Conservation (phyloP, 2,888 invertebrate species). For the Alloscopus bannaensis region DNA sequence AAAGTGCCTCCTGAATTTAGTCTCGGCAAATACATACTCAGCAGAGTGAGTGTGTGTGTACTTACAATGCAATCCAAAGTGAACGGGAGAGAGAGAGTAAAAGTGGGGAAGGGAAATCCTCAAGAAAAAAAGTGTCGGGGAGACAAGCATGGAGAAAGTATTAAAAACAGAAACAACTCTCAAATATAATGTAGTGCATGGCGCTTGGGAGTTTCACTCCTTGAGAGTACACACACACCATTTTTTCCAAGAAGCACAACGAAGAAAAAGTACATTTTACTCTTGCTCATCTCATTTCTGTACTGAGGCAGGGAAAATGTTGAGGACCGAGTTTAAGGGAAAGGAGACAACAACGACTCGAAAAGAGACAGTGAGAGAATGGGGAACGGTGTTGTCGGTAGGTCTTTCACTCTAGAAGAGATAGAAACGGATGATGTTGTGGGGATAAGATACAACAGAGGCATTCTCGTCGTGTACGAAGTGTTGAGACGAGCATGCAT, state of each 20-base stretch:
- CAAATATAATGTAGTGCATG: conserved; percentile 24
- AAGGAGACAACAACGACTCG: not conserved
- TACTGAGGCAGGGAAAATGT: too few relatives aligned
- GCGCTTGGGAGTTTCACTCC: conserved; percentile 52
- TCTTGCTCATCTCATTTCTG: conserved; percentile 59
- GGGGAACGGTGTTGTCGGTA: conserved; percentile 14
- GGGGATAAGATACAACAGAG: not conserved
- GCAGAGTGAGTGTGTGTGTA: conserved; percentile 30
- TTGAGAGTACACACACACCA: conserved; percentile 14
- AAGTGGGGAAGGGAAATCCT: conserved; percentile 41
- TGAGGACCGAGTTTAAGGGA: not conserved
- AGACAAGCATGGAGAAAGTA: conserved; percentile 16
- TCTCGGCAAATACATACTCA: conserved; percentile 22
- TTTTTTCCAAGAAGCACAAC: conserved; percentile 38
- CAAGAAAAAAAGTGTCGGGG: conserved; percentile 34
- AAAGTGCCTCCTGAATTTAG: conserved; percentile 59
- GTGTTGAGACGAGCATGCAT: too few relatives aligned
- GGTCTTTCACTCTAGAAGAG: conserved; percentile 8
- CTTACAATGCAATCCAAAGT: conserved; percentile 27
- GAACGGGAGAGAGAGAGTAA: conserved; percentile 24
- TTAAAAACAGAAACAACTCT: too few relatives aligned
- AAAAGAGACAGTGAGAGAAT: not conserved
- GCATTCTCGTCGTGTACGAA: too few relatives aligned
- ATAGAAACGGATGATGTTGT: conserved; percentile 13
- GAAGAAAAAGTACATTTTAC: conserved; percentile 54